A percentile compares a stretch with the other conserved stretches of the same genome.
Conservation (phyloP, 2,113 vertebrate genomes). For the Thamnophis sirtalis region DNA sequence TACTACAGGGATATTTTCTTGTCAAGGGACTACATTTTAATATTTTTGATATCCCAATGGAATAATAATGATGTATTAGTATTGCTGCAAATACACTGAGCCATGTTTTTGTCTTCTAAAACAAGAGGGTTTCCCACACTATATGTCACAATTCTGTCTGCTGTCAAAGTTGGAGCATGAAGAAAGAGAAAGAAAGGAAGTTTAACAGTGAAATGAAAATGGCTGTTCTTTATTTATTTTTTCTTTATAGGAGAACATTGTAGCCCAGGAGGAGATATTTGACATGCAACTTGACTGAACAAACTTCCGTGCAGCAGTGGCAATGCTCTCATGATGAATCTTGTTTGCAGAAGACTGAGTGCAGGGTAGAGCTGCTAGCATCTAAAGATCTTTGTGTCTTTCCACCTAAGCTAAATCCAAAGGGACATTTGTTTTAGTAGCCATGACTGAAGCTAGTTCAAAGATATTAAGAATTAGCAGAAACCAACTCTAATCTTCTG, state of each 20-base stretch:
- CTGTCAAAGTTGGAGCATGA: neutral
- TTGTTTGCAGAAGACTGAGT: neutral
- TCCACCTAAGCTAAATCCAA: neutral
- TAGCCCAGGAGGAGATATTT: slow-evolving; percentile 23
- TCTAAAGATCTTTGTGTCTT: neutral
- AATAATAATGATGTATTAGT: neutral
- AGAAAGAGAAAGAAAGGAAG: rapidly evolving
- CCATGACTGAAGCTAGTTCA: neutral
- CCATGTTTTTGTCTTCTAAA: neutral
- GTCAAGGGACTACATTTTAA: neutral
- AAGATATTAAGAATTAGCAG: neutral
- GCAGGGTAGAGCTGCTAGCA: neutral
- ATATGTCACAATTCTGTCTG: neutral
- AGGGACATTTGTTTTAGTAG: neutral
- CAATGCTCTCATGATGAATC: neutral
- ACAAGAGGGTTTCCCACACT: neutral
- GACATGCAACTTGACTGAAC: slow-evolving; percentile 41
- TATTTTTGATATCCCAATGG: neutral
- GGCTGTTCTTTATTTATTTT: neutral
- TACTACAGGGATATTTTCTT: neutral
- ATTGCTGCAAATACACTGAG: neutral
- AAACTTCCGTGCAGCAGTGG: no score
- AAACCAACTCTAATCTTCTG: neutral
- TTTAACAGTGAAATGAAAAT: neutral
- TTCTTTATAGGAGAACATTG: slow-evolving; percentile 31